Evolutionary conservation across 2,797 vertebrate species (phyloP), one percentile per base, ranked within the genome.

Genomic region (Sebastes matsubarae): DNA sequence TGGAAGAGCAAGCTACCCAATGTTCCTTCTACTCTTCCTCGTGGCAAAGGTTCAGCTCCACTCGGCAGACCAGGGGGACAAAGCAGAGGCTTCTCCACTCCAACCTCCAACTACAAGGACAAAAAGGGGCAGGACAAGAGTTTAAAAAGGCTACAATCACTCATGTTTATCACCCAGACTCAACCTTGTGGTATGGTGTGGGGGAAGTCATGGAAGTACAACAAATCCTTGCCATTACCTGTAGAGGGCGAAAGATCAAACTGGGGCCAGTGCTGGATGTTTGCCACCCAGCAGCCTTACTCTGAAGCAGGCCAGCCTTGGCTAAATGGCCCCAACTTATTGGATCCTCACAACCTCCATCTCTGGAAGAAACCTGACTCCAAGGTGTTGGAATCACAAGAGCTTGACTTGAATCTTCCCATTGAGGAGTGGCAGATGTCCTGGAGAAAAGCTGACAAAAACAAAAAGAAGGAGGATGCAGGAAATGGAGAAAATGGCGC

Each of bases 201-300:
- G 93, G 85, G 88, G 0, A 93, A 93, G 52, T 90, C 92, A 50
- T 96, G 93, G 93, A 93, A 88, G 79, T 92, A 88, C 77, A 90
- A 88, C 18, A 91, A 93, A 30, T 63, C 77, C 18, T 87, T 91
- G 69, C 80, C 77, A 4, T 2, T 72, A 72, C 46, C 74, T 77
- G 77, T 75, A 59, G 81, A 92, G 52, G 83, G 2, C 25, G 2
- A 54, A 11, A n/a, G 27, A 30, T 71, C 83, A 57, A 68, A 85
- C 50, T 94, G 90, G 93, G 92, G 94, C 18, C 38, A 92, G 32
- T 88, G 89, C 30, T 95, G 92, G 93, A 94, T 92, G 85, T 88
- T 93, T 58, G 72, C 87, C 0, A 87, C 82, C 30, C 80, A 87
- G 11, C 94, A 95, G 57, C 92, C 93, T 66, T 55, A 59, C 54